Percentiles rank a stretch among this genome's conserved stretches.
Evolutionary conservation across 2,113 vertebrate species (phyloP).

Genomic region (Aldabrachelys gigantea): DNA sequence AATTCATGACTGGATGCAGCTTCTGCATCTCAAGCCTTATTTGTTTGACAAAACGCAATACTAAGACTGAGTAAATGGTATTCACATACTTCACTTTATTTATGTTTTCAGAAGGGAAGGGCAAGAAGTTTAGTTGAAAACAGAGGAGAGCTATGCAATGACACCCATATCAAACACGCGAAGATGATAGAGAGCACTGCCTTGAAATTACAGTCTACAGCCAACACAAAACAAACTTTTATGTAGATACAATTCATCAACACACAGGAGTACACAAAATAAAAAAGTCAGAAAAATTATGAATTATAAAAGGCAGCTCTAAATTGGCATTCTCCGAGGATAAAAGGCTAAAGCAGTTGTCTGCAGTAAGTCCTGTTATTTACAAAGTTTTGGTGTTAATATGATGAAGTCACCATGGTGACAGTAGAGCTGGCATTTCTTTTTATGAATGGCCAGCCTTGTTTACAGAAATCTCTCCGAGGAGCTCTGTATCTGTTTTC

Average conservation of each 20-base stretch:
- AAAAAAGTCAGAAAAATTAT: constrained; percentile 19
- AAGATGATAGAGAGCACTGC: constrained; percentile 21
- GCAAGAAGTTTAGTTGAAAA: background rate
- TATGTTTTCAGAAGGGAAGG: background rate
- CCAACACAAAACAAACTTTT: constrained; percentile 27
- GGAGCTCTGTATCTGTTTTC: constrained; percentile 3
- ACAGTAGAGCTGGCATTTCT: background rate
- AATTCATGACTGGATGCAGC: background rate
- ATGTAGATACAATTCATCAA: constrained; percentile 8
- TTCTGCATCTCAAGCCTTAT: background rate
- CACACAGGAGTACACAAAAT: background rate
- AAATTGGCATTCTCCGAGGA: constrained; percentile 1
- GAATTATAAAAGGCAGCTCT: constrained; percentile 6
- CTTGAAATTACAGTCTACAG: constrained; percentile 33
- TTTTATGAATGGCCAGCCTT: constrained; percentile 31
- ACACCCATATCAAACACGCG: background rate
- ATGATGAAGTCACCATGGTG: background rate
- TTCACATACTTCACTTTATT: background rate
- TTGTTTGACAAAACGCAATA: background rate
- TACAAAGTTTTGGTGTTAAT: constrained; percentile 6
- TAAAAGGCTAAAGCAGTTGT: background rate
- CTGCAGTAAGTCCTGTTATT: background rate
- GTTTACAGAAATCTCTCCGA: constrained; percentile 20
- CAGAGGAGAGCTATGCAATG: background rate
- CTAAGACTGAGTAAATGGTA: fast-evolving